These are phyloP conservation scores for Chloebia gouldiae DNA, from an alignment of 2,113 vertebrate genomes.

Conservation along the genomic window DNA sequence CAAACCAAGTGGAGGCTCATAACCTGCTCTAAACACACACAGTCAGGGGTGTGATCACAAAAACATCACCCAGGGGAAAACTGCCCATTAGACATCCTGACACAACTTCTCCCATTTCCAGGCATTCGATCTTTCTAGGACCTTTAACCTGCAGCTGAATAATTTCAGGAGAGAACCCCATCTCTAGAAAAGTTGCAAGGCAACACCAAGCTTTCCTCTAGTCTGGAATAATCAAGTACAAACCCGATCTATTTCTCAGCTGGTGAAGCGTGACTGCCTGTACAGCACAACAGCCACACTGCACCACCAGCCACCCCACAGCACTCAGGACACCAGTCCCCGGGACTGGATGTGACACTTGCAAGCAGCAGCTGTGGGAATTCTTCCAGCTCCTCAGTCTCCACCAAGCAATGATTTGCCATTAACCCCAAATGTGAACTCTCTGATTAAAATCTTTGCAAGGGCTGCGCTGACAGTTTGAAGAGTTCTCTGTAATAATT, in stretches of 20 bases:
- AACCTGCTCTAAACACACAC: background rate
- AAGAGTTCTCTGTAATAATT: conserved; percentile 58
- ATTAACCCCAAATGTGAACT: conserved; percentile 63
- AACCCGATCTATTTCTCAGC: background rate
- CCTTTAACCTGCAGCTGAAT: background rate
- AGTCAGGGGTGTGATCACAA: background rate
- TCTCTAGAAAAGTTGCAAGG: background rate
- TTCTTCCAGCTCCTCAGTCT: background rate
- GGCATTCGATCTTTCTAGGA: background rate
- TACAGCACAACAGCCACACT: background rate
- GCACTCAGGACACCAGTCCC: background rate
- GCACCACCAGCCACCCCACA: background rate
- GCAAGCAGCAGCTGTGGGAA: conserved; percentile 50
- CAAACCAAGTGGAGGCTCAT: background rate
- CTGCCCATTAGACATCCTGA: background rate
- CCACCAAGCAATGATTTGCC: conserved; percentile 51
- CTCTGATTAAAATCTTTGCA: conserved; percentile 45
- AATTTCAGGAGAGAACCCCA: background rate
- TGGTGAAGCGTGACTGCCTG: background rate
- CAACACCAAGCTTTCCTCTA: background rate
- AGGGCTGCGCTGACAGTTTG: conserved; percentile 40
- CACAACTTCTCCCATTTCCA: background rate
- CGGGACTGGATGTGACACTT: conserved; percentile 6
- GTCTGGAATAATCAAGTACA: background rate
- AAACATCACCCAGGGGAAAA: background rate